These are phyloP conservation scores for Typhlomys cinereus DNA, from an alignment of 2,113 vertebrate genomes.

Conservation along the genomic window DNA sequence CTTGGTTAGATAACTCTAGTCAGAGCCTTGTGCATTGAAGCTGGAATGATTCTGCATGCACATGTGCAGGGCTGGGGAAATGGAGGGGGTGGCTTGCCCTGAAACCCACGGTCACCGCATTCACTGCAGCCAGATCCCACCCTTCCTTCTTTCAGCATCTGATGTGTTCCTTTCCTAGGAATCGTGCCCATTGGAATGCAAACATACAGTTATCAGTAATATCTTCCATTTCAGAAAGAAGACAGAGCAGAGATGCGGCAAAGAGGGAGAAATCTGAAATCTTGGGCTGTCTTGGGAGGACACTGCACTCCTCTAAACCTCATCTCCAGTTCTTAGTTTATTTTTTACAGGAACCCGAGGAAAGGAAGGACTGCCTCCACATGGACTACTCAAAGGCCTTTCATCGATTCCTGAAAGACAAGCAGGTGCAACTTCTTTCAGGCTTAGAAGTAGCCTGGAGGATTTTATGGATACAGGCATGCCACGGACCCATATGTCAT, in stretches of 20 bases:
- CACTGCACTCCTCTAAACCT: not conserved
- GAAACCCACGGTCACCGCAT: not conserved
- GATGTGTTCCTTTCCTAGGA: not conserved
- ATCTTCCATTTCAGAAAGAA: not conserved
- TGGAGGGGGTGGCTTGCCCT: too few species aligned
- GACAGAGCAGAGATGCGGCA: not conserved
- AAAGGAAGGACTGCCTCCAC: not conserved
- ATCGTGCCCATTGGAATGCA: not conserved
- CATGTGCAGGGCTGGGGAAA: not conserved
- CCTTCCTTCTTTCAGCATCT: not conserved
- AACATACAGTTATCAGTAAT: too few species aligned
- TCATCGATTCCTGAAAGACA: not conserved
- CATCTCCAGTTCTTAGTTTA: not conserved
- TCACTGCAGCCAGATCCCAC: too few species aligned
- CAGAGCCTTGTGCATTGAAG: conserved; percentile 5
- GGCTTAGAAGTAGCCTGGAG: not conserved
- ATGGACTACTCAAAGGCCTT: not conserved
- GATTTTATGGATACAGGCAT: not conserved
- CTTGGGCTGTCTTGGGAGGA: not conserved
- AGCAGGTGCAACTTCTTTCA: not conserved
- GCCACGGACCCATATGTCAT: too few species aligned
- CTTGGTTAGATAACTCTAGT: conserved; percentile 50
- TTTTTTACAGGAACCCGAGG: not conserved
- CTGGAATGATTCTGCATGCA: not conserved
- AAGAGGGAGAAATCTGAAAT: not conserved